Percentiles rank a stretch among this genome's conserved stretches.
phyloP scores from a whole-genome alignment of 2,797 vertebrate genomes.

The Hipposideros larvatus region DNA sequence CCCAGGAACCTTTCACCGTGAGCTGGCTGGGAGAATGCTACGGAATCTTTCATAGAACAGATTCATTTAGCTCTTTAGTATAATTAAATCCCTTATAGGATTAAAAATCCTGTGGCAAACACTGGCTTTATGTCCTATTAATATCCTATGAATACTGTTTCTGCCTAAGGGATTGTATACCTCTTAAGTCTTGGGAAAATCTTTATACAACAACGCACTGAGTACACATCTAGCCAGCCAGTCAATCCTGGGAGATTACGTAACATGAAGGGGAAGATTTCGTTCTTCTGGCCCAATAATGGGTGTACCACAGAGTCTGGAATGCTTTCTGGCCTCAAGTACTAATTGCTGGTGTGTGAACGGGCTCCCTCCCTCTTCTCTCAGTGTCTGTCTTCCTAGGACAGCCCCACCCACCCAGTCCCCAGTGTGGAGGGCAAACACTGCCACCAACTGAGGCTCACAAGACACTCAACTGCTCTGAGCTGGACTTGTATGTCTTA shows the following conservation, averaged over 20 bases:
- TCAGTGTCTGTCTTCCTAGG: not conserved
- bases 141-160: not conserved
- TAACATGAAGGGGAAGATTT: not conserved
- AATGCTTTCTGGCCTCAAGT: not conserved
- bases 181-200: not conserved
- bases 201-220: not conserved
- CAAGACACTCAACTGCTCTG: not conserved
- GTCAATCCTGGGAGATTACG: not conserved
- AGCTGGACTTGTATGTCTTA: not conserved
- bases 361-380: not conserved
- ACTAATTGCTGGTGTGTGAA: not conserved
- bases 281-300: not conserved
- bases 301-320: too few relatives aligned
- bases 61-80: not conserved
- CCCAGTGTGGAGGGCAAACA: not conserved
- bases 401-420: not conserved
- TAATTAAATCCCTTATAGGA: not conserved
- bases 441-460: not conserved
- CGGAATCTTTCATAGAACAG: not conserved
- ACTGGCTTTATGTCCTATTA: not conserved
- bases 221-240: too few relatives aligned
- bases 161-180: not conserved
- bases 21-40: not conserved
- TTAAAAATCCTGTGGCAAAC: not conserved
- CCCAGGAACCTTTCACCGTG: not conserved